These are phyloP conservation scores for Teinopalpus imperialis DNA, from an alignment of 2,888 invertebrate genomes.

Conservation along the genomic window DNA sequence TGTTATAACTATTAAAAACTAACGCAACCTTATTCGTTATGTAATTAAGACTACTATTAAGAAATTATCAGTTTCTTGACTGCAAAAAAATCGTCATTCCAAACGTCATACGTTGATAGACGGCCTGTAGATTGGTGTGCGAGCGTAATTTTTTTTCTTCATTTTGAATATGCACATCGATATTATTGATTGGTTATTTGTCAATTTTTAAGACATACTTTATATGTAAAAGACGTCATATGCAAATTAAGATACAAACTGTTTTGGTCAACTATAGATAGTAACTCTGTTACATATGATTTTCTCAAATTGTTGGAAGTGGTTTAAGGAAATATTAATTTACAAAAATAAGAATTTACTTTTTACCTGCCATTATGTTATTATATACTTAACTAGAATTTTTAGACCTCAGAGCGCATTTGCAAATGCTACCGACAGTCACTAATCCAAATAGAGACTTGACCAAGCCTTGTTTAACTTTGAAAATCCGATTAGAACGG, in stretches of 20 bases:
- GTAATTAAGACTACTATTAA: conserved; percentile 36
- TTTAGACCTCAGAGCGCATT: too few species aligned
- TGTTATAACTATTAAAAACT: conserved; percentile 30
- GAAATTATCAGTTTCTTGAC: conserved; percentile 8
- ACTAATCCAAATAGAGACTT: too few species aligned
- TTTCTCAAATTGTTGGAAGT: too few species aligned
- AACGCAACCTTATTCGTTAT: conserved; percentile 33
- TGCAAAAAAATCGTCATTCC: conserved; percentile 28
- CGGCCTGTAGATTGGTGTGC: conserved; percentile 64
- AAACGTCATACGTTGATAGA: conserved; percentile 78
- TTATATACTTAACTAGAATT: too few species aligned
- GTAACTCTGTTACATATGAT: too few species aligned
- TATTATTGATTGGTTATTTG: conserved; percentile 65
- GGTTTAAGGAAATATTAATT: too few species aligned
- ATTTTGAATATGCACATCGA: conserved; percentile 68
- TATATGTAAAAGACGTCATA: conserved; percentile 13
- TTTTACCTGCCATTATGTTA: too few species aligned
- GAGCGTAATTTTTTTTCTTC: conserved; percentile 56
- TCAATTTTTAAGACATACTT: conserved; percentile 13
- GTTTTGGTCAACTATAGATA: too few species aligned
- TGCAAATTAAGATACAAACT: conserved; percentile 1
- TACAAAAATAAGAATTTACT: too few species aligned
- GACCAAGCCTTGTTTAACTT: too few species aligned
- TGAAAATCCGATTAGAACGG: too few species aligned
- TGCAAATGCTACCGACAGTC: too few species aligned